Percentiles rank a stretch among this genome's conserved stretches.
Evolutionary conservation across 2,888 invertebrate species (phyloP).

Genomic region (Agriotes lineatus): DNA sequence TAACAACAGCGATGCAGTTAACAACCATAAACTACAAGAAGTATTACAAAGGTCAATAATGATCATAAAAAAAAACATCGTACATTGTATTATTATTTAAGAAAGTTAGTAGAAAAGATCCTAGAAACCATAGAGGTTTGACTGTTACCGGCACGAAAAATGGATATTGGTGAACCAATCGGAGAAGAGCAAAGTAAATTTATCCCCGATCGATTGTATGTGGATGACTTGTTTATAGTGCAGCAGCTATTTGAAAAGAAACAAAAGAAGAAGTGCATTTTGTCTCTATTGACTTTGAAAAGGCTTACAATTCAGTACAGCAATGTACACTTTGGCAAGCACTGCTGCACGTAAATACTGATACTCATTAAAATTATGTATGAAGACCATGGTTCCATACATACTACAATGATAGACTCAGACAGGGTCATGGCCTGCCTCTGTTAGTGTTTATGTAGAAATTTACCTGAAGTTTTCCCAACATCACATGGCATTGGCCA

Average conservation of each 20-base stretch:
- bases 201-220: not conserved
- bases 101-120: too few relatives aligned
- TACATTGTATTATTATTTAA: too few relatives aligned
- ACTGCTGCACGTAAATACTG: not conserved
- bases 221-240: not conserved
- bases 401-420: not conserved
- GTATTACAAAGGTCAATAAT: too few relatives aligned
- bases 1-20: too few relatives aligned
- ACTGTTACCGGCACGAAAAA: too few relatives aligned
- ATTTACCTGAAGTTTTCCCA: too few relatives aligned
- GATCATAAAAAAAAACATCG: too few relatives aligned
- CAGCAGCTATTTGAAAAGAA: not conserved
- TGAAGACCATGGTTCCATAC: not conserved
- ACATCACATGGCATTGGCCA: too few relatives aligned
- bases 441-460: not conserved
- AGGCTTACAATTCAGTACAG: not conserved
- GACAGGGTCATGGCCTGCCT: not conserved
- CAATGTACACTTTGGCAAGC: constrained; percentile 2
- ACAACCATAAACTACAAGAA: too few relatives aligned
- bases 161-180: not conserved
- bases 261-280: not conserved
- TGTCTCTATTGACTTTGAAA: not conserved
- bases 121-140: too few relatives aligned
- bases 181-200: not conserved
- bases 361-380: not conserved